phyloP scores from a whole-genome alignment of 2,888 invertebrate genomes.

The Formica aserva region DNA sequence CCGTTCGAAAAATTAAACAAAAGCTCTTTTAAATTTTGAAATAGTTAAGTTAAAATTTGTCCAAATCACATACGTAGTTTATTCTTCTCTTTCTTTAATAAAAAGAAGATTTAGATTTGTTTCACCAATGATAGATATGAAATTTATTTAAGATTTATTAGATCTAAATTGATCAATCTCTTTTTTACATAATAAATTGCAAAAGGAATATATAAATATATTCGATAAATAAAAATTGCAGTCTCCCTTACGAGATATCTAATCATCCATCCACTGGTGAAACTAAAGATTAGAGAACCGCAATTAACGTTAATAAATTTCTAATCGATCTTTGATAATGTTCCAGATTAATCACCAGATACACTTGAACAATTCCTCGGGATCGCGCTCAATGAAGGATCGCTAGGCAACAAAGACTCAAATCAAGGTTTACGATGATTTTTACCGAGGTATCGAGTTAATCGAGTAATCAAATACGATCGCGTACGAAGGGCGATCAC shows the following conservation, averaged over 20 bases:
- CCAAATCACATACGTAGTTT: neutral
- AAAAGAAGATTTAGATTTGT: neutral
- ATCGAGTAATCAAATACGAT: conserved; percentile 37
- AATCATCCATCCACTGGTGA: neutral
- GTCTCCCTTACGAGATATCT: neutral
- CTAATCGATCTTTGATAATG: neutral
- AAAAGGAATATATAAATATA: neutral
- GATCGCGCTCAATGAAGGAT: neutral
- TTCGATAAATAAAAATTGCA: neutral
- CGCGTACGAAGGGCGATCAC: conserved; percentile 65
- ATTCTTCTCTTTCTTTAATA: neutral
- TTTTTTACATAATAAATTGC: neutral
- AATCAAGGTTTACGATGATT: neutral
- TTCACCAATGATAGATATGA: neutral
- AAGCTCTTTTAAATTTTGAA: neutral
- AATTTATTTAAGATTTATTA: neutral
- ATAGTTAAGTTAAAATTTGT: neutral
- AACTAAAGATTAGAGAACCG: neutral
- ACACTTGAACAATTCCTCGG: neutral
- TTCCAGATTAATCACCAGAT: conserved; percentile 5
- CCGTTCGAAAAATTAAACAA: neutral
- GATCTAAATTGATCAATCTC: neutral
- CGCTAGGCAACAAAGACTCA: neutral
- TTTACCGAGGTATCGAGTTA: neutral
- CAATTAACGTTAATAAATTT: neutral